Evolutionary conservation across 2,888 invertebrate genomes (phyloP).

Genomic region (Yponomeuta plumbellus): DNA sequence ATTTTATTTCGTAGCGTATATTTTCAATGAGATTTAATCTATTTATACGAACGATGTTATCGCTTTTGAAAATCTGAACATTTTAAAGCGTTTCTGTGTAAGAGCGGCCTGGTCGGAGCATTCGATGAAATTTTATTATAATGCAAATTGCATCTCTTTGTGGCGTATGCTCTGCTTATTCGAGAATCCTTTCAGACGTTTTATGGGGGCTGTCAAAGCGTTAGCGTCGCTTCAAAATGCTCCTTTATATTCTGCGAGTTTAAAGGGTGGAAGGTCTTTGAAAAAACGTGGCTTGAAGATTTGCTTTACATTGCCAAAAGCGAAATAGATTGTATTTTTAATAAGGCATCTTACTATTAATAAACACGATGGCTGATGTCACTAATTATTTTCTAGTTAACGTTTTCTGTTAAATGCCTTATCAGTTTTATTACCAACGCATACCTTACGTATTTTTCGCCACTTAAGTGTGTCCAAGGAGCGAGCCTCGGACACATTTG

Average conservation of each 20-base stretch:
- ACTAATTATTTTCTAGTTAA: no score
- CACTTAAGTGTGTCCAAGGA: no score
- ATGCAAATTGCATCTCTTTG: conserved; percentile 69
- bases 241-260: not conserved
- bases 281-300: not conserved
- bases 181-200: conserved; percentile 46
- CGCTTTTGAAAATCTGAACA: conserved; percentile 38
- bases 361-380: no score
- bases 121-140: conserved; percentile 67
- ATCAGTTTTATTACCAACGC: no score
- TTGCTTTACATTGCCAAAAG: not conserved
- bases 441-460: no score
- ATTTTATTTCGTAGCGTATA: conserved; percentile 18
- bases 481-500: no score
- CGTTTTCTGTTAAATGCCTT: no score
- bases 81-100: conserved; percentile 39
- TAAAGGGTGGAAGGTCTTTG: not conserved
- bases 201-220: conserved; percentile 30
- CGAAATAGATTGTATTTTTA: no score
- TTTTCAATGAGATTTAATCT: conserved; percentile 23
- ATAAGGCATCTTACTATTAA: no score
- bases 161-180: conserved; percentile 43
- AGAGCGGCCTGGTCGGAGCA: conserved; percentile 31
- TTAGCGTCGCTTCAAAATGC: conserved; percentile 16
- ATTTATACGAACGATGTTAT: conserved; percentile 27